phyloP scores from a whole-genome alignment of 2,113 vertebrate genomes.

The Leiothrix lutea region DNA sequence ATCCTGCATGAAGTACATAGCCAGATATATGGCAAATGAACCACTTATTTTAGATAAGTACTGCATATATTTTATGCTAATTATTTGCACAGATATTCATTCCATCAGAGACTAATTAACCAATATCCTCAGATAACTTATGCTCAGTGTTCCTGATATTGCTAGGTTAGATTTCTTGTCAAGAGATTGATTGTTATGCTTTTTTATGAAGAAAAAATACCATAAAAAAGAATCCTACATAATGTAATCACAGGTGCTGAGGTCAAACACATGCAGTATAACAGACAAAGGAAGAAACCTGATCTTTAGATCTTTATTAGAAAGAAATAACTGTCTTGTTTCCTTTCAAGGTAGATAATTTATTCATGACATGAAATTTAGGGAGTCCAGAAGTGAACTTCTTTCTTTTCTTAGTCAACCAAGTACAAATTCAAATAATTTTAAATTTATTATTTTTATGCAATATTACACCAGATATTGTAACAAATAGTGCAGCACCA shows the following conservation, averaged over 20 bases:
- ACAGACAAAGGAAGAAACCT: neutral
- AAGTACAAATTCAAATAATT: neutral
- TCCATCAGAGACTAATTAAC: neutral
- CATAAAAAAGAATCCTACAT: neutral
- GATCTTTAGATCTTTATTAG: neutral
- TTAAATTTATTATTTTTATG: neutral
- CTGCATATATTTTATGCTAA: neutral
- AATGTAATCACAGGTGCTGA: neutral
- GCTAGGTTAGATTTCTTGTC: neutral
- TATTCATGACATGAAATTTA: neutral
- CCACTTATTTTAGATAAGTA: neutral
- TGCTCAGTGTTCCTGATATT: neutral
- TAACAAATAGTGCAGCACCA: neutral
- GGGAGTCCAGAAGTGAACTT: neutral
- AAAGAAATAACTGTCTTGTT: neutral
- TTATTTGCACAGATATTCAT: neutral
- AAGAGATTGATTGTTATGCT: neutral
- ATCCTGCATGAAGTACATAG: neutral
- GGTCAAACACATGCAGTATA: neutral
- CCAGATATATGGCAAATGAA: neutral
- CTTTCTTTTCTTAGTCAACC: neutral
- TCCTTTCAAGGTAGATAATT: neutral
- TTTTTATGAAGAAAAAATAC: neutral
- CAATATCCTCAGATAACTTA: neutral
- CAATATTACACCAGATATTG: neutral